Percentiles rank a stretch among this genome's conserved stretches.
Conservation (phyloP, 2,113 vertebrate species). For the Cnemophilus loriae region DNA sequence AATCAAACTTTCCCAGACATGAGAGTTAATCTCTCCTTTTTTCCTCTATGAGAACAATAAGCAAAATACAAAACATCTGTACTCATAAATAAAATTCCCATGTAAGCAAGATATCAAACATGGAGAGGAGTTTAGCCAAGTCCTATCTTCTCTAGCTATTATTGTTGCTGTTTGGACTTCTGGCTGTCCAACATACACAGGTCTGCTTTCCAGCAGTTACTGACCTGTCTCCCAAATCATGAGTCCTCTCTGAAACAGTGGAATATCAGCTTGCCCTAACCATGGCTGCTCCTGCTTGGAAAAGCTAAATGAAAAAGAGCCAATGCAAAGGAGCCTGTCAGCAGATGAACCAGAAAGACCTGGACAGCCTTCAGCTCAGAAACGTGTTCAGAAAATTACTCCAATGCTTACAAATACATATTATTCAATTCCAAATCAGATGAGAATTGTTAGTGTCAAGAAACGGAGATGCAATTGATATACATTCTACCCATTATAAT, state of each 20-base stretch:
- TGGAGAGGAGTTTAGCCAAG: neutral
- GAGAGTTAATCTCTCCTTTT: neutral
- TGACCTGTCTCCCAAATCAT: neutral
- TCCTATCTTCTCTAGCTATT: fast-evolving
- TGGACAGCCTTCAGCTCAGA: neutral
- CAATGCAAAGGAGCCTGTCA: neutral
- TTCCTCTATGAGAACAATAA: neutral
- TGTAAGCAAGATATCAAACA: neutral
- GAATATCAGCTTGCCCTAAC: neutral
- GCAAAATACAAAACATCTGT: neutral
- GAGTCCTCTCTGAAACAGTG: neutral
- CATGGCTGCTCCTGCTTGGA: neutral
- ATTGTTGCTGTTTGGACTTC: neutral
- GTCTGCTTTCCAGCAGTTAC: neutral
- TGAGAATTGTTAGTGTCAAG: neutral
- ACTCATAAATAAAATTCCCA: neutral
- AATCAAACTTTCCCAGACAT: neutral
- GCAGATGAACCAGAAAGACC: neutral
- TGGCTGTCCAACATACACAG: neutral
- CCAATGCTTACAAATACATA: neutral
- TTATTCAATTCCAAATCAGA: neutral
- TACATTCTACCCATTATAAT: neutral
- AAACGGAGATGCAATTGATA: neutral
- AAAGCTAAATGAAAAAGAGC: neutral
- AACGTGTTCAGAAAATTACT: neutral